Evolutionary conservation across 2,113 vertebrate genomes (phyloP).

Genomic region (Mustela nigripes): DNA sequence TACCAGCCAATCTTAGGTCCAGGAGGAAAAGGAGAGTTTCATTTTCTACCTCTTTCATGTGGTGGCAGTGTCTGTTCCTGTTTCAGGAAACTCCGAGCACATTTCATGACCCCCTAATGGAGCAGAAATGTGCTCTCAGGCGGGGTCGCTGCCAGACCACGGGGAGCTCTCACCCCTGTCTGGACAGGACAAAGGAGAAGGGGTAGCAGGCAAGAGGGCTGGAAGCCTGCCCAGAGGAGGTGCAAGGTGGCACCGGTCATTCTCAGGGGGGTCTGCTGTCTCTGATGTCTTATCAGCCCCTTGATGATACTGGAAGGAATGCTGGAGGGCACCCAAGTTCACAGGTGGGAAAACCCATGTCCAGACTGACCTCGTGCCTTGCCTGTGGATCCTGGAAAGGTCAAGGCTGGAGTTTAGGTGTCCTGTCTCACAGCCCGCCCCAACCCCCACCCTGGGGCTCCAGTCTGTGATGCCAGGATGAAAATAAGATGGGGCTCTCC

Average conservation of each 20-base stretch:
- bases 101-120: conserved; percentile 84
- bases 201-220: neutral
- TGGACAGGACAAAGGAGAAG: neutral
- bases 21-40: conserved; percentile 82
- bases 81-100: conserved; percentile 77
- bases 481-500: neutral
- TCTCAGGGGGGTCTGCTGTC: neutral
- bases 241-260: accelerated
- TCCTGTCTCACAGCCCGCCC: too few relatives aligned
- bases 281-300: neutral
- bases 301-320: neutral
- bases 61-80: conserved; percentile 76
- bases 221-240: neutral
- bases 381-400: neutral
- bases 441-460: neutral
- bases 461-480: neutral
- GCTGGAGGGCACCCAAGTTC: neutral
- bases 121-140: conserved; percentile 79
- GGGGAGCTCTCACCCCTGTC: accelerated
- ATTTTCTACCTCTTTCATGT: conserved; percentile 83
- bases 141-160: neutral
- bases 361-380: neutral
- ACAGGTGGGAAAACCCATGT: neutral
- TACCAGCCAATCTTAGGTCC: conserved; percentile 72
- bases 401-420: neutral